Percentiles rank a stretch among this genome's conserved stretches.
Conservation (phyloP, 2,888 invertebrate genomes). For the Slavum lentiscoides region DNA sequence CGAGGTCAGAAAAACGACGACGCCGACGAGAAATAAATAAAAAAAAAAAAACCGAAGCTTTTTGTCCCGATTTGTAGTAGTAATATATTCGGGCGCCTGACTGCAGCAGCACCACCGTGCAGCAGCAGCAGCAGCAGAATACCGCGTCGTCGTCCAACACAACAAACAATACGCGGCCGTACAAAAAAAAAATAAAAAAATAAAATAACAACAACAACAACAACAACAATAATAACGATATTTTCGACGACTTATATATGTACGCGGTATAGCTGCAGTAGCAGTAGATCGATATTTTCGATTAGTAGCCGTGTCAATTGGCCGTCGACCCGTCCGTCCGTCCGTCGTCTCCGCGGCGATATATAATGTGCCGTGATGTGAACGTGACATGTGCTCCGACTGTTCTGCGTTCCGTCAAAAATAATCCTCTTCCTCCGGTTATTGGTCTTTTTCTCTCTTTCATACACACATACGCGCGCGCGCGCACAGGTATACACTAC, state of each 20-base stretch:
- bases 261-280: no score
- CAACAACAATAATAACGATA: constrained; percentile 5
- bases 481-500: neutral
- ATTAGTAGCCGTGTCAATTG: constrained; percentile 51
- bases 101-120: no score
- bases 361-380: constrained; percentile 53
- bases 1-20: no score
- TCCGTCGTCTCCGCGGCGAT: neutral
- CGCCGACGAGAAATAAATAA: no score
- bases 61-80: no score
- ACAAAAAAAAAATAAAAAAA: constrained; percentile 7
- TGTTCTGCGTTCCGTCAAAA: constrained; percentile 45
- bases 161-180: neutral
- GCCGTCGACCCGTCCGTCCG: constrained; percentile 47
- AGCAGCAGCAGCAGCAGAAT: neutral
- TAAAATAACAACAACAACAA: neutral
- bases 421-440: constrained; percentile 47
- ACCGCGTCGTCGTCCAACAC: neutral
- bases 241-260: no score
- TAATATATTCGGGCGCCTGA: no score
- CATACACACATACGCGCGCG: neutral
- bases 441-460: constrained; percentile 49
- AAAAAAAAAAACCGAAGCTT: no score
- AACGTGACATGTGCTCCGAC: constrained; percentile 46
- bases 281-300: constrained; percentile 42